Evolutionary conservation across 2,113 vertebrate species (phyloP).

Genomic region (Neotragus moschatus): DNA sequence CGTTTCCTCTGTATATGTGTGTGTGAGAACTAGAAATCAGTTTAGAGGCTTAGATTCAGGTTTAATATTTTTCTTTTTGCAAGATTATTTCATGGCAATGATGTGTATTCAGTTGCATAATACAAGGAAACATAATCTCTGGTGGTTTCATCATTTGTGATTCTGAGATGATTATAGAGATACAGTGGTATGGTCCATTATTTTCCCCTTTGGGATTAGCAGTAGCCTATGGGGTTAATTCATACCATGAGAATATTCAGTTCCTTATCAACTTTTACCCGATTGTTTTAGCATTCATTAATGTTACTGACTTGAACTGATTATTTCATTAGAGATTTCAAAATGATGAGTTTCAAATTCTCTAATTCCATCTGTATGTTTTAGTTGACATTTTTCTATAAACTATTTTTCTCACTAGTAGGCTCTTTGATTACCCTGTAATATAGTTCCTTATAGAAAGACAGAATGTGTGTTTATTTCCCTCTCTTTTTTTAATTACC

Average conservation of each 20-base stretch:
- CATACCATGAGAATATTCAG: neutral
- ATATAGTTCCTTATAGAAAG: neutral
- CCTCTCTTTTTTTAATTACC: neutral
- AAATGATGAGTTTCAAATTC: neutral
- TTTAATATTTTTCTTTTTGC: neutral
- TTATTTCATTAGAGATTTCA: slow-evolving; percentile 12
- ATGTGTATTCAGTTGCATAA: neutral
- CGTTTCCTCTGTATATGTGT: neutral
- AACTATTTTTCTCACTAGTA: neutral
- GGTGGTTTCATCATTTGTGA: neutral
- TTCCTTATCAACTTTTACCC: neutral
- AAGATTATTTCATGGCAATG: neutral
- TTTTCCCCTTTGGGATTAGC: neutral
- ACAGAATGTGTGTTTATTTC: neutral
- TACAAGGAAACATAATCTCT: neutral
- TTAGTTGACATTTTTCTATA: neutral
- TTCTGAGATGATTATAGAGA: neutral
- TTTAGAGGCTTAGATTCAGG: neutral
- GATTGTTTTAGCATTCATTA: neutral
- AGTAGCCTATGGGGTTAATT: neutral
- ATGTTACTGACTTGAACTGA: neutral
- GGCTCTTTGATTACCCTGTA: neutral
- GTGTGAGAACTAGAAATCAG: neutral
- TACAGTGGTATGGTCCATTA: neutral
- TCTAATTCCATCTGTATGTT: neutral